These are phyloP conservation scores for Mythimna albipuncta DNA, from an alignment of 2,888 invertebrate genomes.

Conservation along the genomic window DNA sequence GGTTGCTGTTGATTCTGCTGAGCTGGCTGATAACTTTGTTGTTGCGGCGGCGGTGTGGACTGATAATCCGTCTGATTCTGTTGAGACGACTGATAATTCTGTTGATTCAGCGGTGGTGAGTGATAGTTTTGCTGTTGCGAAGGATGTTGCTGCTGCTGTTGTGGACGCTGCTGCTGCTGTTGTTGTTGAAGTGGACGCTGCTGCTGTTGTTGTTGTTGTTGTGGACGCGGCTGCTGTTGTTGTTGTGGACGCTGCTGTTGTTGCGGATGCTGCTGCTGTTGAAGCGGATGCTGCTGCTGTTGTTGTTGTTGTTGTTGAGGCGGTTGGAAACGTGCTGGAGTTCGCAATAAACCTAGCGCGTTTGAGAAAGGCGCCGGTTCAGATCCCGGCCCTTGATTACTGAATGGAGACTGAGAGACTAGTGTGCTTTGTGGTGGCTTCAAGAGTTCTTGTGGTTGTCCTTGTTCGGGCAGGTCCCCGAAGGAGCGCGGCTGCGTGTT, in stretches of 20 bases:
- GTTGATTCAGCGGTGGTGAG: conserved; percentile 26
- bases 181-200: conserved; percentile 16
- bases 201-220: conserved; percentile 28
- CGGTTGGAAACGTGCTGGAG: conserved; percentile 20
- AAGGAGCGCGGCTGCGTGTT: conserved; percentile 81
- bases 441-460: conserved; percentile 18
- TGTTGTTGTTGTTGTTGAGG: conserved; percentile 27
- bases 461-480: conserved; percentile 77
- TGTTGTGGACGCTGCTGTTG: conserved; percentile 9
- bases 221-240: conserved; percentile 2
- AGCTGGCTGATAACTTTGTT: conserved; percentile 18
- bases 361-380: conserved; percentile 24
- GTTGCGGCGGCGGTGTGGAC: conserved; percentile 16
- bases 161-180: conserved; percentile 2
- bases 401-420: conserved; percentile 4
- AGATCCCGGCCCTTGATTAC: conserved; percentile 24
- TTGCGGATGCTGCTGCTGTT: conserved; percentile 13
- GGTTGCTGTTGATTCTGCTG: conserved; percentile 25
- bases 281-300: conserved; percentile 10
- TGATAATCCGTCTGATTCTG: conserved; percentile 30
- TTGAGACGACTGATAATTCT: conserved; percentile 29
- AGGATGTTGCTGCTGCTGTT: conserved; percentile 1
- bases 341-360: conserved; percentile 38
- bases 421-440: conserved; percentile 39
- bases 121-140: conserved; percentile 35